Evolutionary conservation across 2,888 invertebrate species (phyloP), one percentile per base, ranked within the genome.

Genomic region (Pseudanteris insignis): DNA sequence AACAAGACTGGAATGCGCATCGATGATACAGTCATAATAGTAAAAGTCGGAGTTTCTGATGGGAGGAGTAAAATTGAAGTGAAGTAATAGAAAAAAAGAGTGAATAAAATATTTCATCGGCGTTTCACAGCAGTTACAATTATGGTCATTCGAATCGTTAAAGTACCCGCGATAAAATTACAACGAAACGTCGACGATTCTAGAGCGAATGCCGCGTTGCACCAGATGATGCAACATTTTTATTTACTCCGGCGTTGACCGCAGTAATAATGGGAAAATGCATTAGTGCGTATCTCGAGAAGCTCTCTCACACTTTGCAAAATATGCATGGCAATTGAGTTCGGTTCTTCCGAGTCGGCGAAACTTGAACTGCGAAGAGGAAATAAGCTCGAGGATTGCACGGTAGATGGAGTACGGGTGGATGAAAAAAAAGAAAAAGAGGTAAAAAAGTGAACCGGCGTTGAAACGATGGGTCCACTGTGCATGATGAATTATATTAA

Each of bases 201-300:
- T n/a, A n/a, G n/a, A n/a, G n/a, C n/a, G n/a, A n/a, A n/a, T n/a
- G n/a, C n/a, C 36, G 40, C 15, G 34, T 30, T 32, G 48, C 34
- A 14, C 32, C 36, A 21, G 47, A 33, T 57, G 12, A 48, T 34
- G 47, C 25, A 3, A 40, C 28, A 15, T 46, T 48, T 29, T 48
- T 57, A 41, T 58, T 51, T 29, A 46, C 51, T 33, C 15, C 36
- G 11, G 24, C 43, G 48, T 48, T 53, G 51, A 62, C 62, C 62
- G 11, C 47, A 38, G 48, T 41, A 34, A 47, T 47, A 43, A 59
- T 65, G 73, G 71, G 73, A 72, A 70, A 58, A 66, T 66, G 55
- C 69, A 70, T 69, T 67, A 70, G 70, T 67, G 75, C 75, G 72
- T 72, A 70, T 70, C 73, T 60, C 57, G 38, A 59, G 67, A 66